A percentile compares a stretch with the other conserved stretches of the same genome.
Evolutionary conservation across 2,797 vertebrate species (phyloP).

Genomic region (Pseudochaenichthys georgianus): DNA sequence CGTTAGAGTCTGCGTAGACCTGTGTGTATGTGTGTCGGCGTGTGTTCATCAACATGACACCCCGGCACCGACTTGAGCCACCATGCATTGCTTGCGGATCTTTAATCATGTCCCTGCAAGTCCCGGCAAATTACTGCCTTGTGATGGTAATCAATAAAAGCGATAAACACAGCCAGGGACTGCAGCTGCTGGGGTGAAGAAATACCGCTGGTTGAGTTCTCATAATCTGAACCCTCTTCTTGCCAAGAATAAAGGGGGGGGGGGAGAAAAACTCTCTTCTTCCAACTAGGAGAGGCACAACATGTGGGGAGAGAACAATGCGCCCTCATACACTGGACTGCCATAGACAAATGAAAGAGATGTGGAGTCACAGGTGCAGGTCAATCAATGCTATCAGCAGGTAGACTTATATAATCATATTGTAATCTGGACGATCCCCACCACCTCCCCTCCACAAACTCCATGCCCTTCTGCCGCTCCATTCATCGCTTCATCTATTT

Average conservation of each 20-base stretch:
- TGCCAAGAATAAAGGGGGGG: constrained; percentile 42
- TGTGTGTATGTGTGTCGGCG: constrained; percentile 53
- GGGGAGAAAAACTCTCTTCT: constrained; percentile 30
- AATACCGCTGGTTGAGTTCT: constrained; percentile 67
- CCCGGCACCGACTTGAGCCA: constrained; percentile 68
- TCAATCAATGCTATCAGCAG: constrained; percentile 73
- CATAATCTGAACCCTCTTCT: constrained; percentile 56
- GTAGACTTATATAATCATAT: constrained; percentile 75
- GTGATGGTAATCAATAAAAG: constrained; percentile 84
- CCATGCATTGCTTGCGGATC: constrained; percentile 73
- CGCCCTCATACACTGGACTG: not conserved
- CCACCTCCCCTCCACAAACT: constrained; percentile 57
- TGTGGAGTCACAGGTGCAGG: constrained; percentile 65
- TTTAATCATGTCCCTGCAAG: constrained; percentile 85
- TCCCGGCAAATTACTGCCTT: constrained; percentile 84
- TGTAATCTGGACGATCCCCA: constrained; percentile 67
- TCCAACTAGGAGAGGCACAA: constrained; percentile 9
- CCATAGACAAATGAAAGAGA: constrained; percentile 25
- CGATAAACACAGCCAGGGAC: constrained; percentile 75
- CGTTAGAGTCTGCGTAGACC: constrained; percentile 40
- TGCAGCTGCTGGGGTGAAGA: constrained; percentile 73
- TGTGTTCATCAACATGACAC: constrained; percentile 76
- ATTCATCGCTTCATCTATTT: constrained; percentile 71
- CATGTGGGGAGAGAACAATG: constrained; percentile 38
- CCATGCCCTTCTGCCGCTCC: constrained; percentile 50